Base-by-base conservation (phyloP, 1,140 invertebrate genomes). In the Penaeus chinensis region DNA sequence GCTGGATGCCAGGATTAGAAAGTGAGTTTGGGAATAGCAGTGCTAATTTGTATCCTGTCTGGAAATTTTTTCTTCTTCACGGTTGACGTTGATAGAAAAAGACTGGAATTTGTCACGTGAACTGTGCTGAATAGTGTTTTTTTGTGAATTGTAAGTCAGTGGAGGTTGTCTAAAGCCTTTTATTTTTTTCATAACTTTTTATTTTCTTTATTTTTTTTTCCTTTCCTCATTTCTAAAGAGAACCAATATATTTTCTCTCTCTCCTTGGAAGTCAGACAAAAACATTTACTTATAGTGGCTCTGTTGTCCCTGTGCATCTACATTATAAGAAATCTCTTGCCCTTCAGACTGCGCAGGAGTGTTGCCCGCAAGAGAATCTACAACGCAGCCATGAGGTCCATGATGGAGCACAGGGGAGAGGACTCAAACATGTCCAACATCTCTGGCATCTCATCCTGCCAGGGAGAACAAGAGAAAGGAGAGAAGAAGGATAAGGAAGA, bases 1-100 rank as follows among this genome's bases (percentile, higher is more conserved):
- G 27, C 92, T 97, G 74, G 97, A 98, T 92, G 96, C 87, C 32
- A 37, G 88, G 24, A 89, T 90, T 78, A 87, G 90, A 66, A 90
- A 89, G 89, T 90, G 65, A 84, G 89, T 89, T 2, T 27, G 20
- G 54, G 37, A 42, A 8, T 42, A 3, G 37, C 37, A 42, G 37
- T 8, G 37, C 2, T 5, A 8, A 42, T 3, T 42, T 42, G 37
- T 42, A 5, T 42, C 32, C 32, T 42, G 37, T 42, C 37, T 42
- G 37, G 37, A 8, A 54, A 16, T 54, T 54, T 54, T 54, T 54
- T 54, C 16, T 54, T 54, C 10, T 54, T 54, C 54, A 54, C 7
- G 4, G 37, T 42, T 7, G 37, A 42, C 37, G 4, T 32, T 32
- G 37, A 42, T 42, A 42, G 7, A 42, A 42, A 42, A 5, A 42